These are phyloP conservation scores for Leptinotarsa haldemani DNA, from an alignment of 2,888 invertebrate genomes.

Conservation along the genomic window DNA sequence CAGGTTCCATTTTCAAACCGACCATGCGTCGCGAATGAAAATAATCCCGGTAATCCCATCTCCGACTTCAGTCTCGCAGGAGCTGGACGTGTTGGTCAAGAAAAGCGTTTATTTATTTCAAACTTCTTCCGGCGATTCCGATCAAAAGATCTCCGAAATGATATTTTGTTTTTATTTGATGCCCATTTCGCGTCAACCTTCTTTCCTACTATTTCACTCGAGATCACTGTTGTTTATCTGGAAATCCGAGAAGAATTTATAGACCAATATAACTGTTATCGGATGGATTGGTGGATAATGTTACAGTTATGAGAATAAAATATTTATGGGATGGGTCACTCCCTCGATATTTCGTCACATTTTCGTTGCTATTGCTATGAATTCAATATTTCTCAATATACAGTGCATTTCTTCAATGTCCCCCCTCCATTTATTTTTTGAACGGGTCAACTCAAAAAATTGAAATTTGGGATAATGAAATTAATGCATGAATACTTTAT, in stretches of 20 bases:
- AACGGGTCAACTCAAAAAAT: too few relatives aligned
- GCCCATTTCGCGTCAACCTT: slow-evolving; percentile 54
- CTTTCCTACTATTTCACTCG: slow-evolving; percentile 53
- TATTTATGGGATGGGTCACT: slow-evolving; percentile 53
- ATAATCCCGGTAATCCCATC: slow-evolving; percentile 6
- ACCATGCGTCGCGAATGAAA: slow-evolving; percentile 14
- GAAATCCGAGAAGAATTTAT: slow-evolving; percentile 58
- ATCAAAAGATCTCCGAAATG: slow-evolving; percentile 47
- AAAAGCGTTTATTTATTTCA: slow-evolving; percentile 59
- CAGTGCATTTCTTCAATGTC: too few relatives aligned
- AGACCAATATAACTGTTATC: slow-evolving; percentile 56
- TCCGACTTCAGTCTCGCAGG: background rate
- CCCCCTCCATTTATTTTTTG: too few relatives aligned
- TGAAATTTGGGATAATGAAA: too few relatives aligned
- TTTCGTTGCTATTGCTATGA: background rate
- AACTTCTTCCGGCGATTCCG: slow-evolving; percentile 40
- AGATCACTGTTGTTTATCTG: slow-evolving; percentile 60
- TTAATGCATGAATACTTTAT: too few relatives aligned
- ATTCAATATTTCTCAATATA: too few relatives aligned
- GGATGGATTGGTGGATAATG: slow-evolving; percentile 60
- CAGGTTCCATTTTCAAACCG: slow-evolving; percentile 13
- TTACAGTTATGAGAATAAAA: slow-evolving; percentile 59
- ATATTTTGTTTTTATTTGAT: slow-evolving; percentile 53
- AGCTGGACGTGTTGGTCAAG: slow-evolving; percentile 54
- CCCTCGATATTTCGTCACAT: slow-evolving; percentile 25